Base-by-base conservation (phyloP, 1,140 invertebrate species). In the Drosophila tristis region DNA sequence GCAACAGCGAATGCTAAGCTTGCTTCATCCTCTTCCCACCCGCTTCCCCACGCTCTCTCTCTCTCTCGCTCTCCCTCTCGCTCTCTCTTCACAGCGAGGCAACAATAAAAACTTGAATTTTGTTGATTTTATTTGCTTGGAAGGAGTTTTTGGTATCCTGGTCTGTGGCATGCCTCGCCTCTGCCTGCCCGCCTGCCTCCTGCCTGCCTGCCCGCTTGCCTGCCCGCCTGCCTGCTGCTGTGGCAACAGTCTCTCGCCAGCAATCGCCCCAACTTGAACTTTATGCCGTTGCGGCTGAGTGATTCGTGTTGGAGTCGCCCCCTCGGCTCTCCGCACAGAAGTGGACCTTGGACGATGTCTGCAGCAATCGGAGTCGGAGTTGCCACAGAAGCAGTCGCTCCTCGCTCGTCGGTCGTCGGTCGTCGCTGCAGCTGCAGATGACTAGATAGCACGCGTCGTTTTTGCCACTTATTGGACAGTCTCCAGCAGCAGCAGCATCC, bases 81-180 rank as follows among this genome's bases (percentile, higher is more conserved):
- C 26, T 29, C 62, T 42, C 49, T 45, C 31, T 75, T 67, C 62
- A 55, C 70, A 68, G 66, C 73, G 64, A 62, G 72, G 64, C 86
- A 81, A 89, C 84, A 87, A 87, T 87, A 84, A 89, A 87, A 87
- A 84, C 64, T 89, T 90, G 72, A 87, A 70, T 87, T 81, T 82
- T 89, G 84, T 89, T 81, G 84, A 87, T 87, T 77, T 74, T 89
- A 87, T 89, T 84, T 73, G 67, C 53, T 59, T 39, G 56, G 25
- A 58, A 39, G 53, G 67, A 71, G 67, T 71, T 71, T 70, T 71
- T 70, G 67, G 65, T 70, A 71, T 62, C 74, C 63, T 44, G 65
- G 57, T 51, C 16, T 45, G 35, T 39, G 35, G 35, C 43, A 25
- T 25, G 51, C 43, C 48, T 49, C 51, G 44, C 35, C 35, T 13